Evolutionary conservation across 2,797 vertebrate species (phyloP).

Genomic region (Sebastes matsubarae): DNA sequence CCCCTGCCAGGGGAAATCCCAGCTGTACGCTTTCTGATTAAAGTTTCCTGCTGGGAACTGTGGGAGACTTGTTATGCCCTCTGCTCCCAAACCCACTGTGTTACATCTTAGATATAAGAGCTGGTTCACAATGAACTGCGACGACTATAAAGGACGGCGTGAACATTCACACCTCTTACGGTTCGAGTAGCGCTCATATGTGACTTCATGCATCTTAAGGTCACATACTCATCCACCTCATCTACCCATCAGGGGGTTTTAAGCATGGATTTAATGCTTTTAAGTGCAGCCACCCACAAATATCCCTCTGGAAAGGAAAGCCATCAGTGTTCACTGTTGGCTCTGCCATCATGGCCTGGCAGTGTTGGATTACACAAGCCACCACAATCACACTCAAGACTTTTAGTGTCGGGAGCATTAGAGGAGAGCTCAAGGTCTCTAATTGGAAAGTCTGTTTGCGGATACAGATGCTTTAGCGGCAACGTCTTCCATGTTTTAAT

Average conservation of each 20-base stretch:
- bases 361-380: slow-evolving; percentile 66
- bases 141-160: not conserved
- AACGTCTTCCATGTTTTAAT: not conserved
- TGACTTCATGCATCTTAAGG: slow-evolving; percentile 12
- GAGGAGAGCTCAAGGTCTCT: slow-evolving; percentile 35
- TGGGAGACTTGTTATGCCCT: not conserved
- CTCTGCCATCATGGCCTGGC: slow-evolving; percentile 47
- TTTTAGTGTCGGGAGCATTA: slow-evolving; percentile 34
- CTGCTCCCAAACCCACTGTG: not conserved
- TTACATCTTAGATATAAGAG: not conserved
- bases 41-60: slow-evolving; percentile 25
- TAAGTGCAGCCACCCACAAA: slow-evolving; percentile 57
- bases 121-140: not conserved
- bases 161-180: slow-evolving; percentile 22
- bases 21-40: slow-evolving; percentile 16
- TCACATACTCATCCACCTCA: slow-evolving; percentile 19
- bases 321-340: slow-evolving; percentile 60
- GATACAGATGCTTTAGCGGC: not conserved
- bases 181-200: slow-evolving; percentile 1
- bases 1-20: not conserved
- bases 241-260: slow-evolving; percentile 57
- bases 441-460: slow-evolving; percentile 10
- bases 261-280: slow-evolving; percentile 62
- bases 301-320: slow-evolving; percentile 55
- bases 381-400: slow-evolving; percentile 60